phyloP scores from a whole-genome alignment of 2,888 invertebrate species.

The Congeria kusceri region DNA sequence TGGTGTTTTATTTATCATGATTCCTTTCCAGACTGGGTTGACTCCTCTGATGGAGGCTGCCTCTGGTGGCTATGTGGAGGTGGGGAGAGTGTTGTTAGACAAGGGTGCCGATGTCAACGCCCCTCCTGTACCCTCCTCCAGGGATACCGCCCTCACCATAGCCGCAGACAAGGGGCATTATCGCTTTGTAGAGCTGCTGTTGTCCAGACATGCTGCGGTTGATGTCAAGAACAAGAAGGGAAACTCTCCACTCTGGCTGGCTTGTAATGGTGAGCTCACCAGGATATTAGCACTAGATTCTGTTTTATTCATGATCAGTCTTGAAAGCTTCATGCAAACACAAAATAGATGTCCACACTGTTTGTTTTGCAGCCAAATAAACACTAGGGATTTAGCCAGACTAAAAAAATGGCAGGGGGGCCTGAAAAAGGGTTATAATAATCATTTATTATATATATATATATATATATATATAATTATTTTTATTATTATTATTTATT shows the following conservation, averaged over 20 bases:
- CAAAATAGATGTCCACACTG: no score
- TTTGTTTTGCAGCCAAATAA: no score
- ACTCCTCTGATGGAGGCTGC: conserved; percentile 99
- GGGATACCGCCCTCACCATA: conserved; percentile 99
- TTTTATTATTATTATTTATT: no score
- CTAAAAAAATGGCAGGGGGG: no score
- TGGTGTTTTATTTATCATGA: conserved; percentile 48
- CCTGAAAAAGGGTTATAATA: no score
- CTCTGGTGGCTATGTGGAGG: conserved; percentile 99
- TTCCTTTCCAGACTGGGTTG: conserved; percentile 91
- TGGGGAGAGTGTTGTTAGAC: conserved; percentile 96
- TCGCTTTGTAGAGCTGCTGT: conserved; percentile 88
- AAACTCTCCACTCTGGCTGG: conserved; percentile 98
- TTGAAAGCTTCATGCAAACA: no score
- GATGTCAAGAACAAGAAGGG: conserved; percentile 99
- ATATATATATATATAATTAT: no score
- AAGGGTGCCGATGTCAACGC: conserved; percentile 99
- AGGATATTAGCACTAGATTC: no score
- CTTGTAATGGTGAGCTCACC: conserved; percentile 90
- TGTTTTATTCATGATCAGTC: no score
- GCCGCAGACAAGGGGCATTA: conserved; percentile 99
- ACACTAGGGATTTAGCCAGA: no score
- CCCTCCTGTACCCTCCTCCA: conserved; percentile 97
- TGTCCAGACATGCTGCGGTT: conserved; percentile 91
- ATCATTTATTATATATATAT: no score